Percentiles rank a stretch among this genome's conserved stretches.
phyloP scores from a whole-genome alignment of 2,113 vertebrate species.

The Phrynocephalus versicolor region DNA sequence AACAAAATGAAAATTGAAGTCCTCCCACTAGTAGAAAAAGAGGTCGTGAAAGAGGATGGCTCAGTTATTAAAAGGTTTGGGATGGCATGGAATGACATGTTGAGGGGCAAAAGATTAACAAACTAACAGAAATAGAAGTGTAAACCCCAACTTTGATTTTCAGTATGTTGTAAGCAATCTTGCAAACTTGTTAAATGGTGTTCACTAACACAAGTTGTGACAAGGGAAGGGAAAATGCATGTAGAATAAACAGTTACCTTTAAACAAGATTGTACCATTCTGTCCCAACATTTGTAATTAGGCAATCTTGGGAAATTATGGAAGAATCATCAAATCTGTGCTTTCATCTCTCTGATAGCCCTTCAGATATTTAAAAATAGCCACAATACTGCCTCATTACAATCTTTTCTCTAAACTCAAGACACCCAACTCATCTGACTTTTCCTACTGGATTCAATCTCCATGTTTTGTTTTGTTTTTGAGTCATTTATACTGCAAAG shows the following conservation, averaged over 20 bases:
- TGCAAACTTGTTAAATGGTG: not conserved
- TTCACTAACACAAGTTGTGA: constrained; percentile 26
- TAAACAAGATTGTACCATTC: not conserved
- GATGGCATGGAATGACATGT: constrained; percentile 65
- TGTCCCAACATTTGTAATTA: not conserved
- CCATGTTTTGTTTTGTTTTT: not conserved
- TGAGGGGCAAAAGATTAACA: constrained; percentile 50
- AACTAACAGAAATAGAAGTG: constrained; percentile 52
- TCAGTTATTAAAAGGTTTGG: constrained; percentile 94
- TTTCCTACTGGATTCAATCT: not conserved
- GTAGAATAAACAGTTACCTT: not conserved
- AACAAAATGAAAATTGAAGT: constrained; percentile 80
- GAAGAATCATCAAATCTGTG: not conserved
- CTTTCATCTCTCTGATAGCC: not conserved
- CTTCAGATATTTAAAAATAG: not conserved
- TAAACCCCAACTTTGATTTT: not conserved
- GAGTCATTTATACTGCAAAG: not conserved
- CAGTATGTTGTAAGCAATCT: not conserved
- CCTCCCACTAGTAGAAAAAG: constrained; percentile 87
- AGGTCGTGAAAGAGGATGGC: constrained; percentile 88
- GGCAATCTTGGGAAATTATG: not conserved
- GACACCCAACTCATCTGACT: not conserved
- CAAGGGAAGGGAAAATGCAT: not conserved
- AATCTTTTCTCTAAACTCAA: not conserved
- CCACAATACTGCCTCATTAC: not conserved